Evolutionary conservation across 2,888 invertebrate genomes (phyloP).

Genomic region (Drosophila mimica): DNA sequence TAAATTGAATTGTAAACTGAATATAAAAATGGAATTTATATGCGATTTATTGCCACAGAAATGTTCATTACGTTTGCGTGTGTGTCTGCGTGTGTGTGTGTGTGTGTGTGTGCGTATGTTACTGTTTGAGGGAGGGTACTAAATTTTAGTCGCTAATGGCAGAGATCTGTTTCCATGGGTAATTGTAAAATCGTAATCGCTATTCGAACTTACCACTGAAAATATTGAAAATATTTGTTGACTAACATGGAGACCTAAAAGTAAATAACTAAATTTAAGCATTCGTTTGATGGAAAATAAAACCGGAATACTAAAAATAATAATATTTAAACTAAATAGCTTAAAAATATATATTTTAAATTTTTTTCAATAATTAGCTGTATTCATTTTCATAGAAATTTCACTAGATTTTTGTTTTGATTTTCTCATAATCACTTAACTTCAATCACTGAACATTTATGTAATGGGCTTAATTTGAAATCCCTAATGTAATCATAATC

Average conservation of each 20-base stretch:
- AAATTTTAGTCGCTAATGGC: constrained; percentile 16
- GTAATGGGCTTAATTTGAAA: neutral
- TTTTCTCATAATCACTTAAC: no score
- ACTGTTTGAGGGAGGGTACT: neutral
- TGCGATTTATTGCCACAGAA: constrained; percentile 27
- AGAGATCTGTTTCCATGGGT: constrained; percentile 26
- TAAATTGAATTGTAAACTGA: constrained; percentile 76
- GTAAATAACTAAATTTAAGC: neutral
- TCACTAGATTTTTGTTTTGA: neutral
- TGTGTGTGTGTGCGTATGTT: constrained; percentile 2
- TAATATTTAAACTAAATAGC: no score
- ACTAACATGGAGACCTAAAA: neutral
- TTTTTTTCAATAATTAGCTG: neutral
- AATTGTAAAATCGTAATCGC: neutral
- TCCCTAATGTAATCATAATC: neutral
- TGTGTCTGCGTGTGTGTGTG: constrained; percentile 2
- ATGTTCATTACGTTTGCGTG: neutral
- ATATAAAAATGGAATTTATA: constrained; percentile 47
- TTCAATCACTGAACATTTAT: neutral
- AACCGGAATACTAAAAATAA: neutral
- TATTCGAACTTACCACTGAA: neutral
- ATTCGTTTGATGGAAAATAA: neutral
- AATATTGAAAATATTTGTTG: neutral
- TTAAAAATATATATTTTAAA: neutral
- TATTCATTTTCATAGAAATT: neutral